A percentile compares a stretch with the other conserved stretches of the same genome.
phyloP scores from a whole-genome alignment of 35 echinoderm and acorn worm genomes.

The Chiridota heheva region DNA sequence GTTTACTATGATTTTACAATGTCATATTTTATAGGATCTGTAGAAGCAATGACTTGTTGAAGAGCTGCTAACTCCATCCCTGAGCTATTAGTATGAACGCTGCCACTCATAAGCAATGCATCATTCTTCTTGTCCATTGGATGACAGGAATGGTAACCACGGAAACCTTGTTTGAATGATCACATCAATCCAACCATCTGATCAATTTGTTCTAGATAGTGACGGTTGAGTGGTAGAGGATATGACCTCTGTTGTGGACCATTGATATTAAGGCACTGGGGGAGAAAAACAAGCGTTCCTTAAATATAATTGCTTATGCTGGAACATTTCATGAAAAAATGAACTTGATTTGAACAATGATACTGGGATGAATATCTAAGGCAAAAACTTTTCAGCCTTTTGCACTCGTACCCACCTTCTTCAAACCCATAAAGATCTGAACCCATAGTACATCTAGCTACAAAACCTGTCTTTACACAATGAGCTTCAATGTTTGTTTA shows the following conservation, averaged over 20 bases:
- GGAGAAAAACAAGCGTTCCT: conserved; percentile 4
- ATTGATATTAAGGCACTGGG: conserved; percentile 79
- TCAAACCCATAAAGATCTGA: neutral
- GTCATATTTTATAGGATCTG: no score
- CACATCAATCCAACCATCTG: conserved; percentile 72
- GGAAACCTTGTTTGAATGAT: no score
- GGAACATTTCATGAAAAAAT: neutral
- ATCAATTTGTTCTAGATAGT: conserved; percentile 94
- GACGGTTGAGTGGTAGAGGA: conserved; percentile 67
- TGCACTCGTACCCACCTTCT: no score
- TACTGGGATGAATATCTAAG: neutral
- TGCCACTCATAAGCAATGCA: no score
- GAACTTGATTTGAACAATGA: neutral
- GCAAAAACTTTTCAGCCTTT: neutral
- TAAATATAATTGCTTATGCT: neutral
- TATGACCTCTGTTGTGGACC: conserved; percentile 58
- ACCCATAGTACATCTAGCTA: neutral
- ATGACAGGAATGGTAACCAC: no score
- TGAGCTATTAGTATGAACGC: no score
- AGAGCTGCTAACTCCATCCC: no score
- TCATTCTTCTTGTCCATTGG: no score
- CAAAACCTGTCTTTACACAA: no score
- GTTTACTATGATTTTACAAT: no score
- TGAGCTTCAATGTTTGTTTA: no score
- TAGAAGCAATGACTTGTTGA: no score